Conservation (phyloP, 1,140 invertebrate species). For the Caenorhabditis latens region DNA sequence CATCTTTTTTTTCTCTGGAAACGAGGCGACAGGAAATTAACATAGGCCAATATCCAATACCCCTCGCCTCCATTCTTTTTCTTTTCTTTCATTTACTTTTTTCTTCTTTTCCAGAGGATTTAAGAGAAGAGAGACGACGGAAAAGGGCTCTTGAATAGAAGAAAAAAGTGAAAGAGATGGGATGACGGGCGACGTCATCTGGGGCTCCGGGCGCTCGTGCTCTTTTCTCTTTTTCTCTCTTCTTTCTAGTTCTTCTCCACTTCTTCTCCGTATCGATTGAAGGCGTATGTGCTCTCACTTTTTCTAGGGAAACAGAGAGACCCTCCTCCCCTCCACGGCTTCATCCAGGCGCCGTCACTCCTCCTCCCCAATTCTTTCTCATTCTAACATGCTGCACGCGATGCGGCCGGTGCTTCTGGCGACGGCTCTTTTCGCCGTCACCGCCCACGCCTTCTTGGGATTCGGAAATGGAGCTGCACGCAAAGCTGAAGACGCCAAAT, state of each 20-base stretch:
- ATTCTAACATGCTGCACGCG: slow-evolving; percentile 50
- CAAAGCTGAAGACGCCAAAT: slow-evolving; percentile 48
- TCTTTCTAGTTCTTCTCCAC: neutral
- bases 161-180: too few relatives aligned
- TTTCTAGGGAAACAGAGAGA: too few relatives aligned
- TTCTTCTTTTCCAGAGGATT: neutral
- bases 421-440: slow-evolving; percentile 32
- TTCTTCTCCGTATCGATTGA: neutral
- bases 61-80: neutral
- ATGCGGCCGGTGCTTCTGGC: slow-evolving; percentile 37
- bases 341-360: neutral
- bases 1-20: neutral
- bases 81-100: slow-evolving; percentile 22
- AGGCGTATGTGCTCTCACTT: too few relatives aligned
- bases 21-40: slow-evolving; percentile 1
- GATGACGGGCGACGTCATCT: slow-evolving; percentile 40
- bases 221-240: neutral
- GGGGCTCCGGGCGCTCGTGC: neutral
- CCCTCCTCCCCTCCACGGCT: neutral
- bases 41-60: neutral
- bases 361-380: neutral
- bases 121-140: neutral
- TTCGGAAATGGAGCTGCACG: slow-evolving; percentile 29
- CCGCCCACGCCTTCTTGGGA: slow-evolving; percentile 47
- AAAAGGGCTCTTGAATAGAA: slow-evolving; percentile 4